These are phyloP conservation scores for Mirza zaza DNA, from an alignment of 2,113 vertebrate species.

Conservation along the genomic window DNA sequence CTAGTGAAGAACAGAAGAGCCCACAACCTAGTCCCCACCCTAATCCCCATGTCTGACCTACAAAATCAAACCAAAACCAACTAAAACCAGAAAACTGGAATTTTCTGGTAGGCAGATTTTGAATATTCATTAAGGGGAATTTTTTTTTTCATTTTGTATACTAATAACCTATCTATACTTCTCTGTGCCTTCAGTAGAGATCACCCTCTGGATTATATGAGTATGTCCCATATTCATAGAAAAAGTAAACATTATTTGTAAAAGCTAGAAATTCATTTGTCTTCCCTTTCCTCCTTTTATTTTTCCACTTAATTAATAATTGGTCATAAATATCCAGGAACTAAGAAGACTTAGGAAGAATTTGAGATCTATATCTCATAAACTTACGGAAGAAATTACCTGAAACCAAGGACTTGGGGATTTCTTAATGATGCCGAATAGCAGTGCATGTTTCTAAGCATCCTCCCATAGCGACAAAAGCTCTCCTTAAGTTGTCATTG, in stretches of 20 bases:
- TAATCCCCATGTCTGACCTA: background rate
- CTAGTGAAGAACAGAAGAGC: background rate
- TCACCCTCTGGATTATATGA: background rate
- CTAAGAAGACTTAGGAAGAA: background rate
- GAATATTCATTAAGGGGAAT: background rate
- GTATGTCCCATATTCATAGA: background rate
- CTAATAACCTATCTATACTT: background rate
- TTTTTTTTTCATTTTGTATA: background rate
- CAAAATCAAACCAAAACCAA: background rate
- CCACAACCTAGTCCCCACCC: no score
- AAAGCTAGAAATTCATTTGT: background rate
- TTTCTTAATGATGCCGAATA: background rate
- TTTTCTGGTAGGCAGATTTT: background rate
- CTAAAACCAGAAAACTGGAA: background rate
- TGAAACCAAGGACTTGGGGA: background rate
- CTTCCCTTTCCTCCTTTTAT: background rate
- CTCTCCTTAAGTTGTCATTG: slow-evolving; percentile 55
- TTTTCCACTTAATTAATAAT: slow-evolving; percentile 1
- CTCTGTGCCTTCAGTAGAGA: background rate
- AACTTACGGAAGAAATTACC: background rate
- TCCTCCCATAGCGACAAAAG: background rate
- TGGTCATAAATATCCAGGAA: background rate
- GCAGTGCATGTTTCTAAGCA: background rate
- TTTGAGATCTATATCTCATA: background rate
- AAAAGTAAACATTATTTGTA: background rate